Percentiles rank a stretch among this genome's conserved stretches.
Conservation (phyloP, 2,113 vertebrate species). For the Struthio camelus region DNA sequence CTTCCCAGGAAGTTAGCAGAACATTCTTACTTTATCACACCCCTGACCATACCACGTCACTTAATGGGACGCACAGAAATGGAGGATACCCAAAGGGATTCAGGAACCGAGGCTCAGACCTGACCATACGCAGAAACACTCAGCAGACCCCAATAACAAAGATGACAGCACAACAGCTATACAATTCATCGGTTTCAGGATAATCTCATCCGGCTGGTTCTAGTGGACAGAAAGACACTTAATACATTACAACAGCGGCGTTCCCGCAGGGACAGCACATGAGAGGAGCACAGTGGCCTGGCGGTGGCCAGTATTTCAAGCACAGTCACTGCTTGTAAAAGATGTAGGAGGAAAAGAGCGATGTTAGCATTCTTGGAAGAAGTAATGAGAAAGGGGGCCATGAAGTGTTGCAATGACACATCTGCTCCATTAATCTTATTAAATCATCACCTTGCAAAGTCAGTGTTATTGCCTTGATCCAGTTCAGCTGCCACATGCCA, state of each 20-base stretch:
- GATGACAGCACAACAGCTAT: not conserved
- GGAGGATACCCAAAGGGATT: not conserved
- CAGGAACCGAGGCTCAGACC: not conserved
- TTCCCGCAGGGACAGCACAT: not conserved
- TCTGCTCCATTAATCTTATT: conserved; percentile 3
- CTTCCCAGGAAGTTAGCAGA: not conserved
- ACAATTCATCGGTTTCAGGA: not conserved
- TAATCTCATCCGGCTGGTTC: not conserved
- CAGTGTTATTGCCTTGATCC: not conserved
- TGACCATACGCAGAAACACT: not conserved
- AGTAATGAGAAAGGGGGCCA: not conserved
- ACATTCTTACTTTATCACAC: not conserved
- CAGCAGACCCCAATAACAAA: not conserved
- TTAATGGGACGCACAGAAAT: not conserved
- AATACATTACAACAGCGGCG: not conserved
- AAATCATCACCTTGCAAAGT: conserved; percentile 23
- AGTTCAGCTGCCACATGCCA: not conserved
- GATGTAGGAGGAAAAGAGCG: not conserved
- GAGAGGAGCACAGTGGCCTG: not conserved
- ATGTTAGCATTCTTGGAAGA: not conserved
- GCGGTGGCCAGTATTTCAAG: not conserved
- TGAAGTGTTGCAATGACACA: not conserved
- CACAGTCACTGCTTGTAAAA: not conserved
- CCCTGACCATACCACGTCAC: fast-evolving
- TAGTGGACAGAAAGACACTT: not conserved